Evolutionary conservation across 2,888 invertebrate genomes (phyloP).

Genomic region (Caradrina kadenii): DNA sequence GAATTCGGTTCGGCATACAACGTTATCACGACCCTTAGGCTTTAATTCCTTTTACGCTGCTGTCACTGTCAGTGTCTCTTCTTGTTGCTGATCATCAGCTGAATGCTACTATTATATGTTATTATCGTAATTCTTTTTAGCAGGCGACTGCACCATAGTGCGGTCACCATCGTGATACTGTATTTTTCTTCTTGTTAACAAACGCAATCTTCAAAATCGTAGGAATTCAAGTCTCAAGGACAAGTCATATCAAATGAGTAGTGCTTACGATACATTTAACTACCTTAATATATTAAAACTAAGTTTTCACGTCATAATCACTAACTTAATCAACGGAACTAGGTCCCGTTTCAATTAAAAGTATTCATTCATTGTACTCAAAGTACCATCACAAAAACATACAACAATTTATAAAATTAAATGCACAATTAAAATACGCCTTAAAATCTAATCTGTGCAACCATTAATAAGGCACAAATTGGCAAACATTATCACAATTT

Average conservation of each 20-base stretch:
- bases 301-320: conserved; percentile 38
- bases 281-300: conserved; percentile 22
- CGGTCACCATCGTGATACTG: not conserved
- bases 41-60: too few relatives aligned
- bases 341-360: conserved; percentile 75
- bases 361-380: conserved; percentile 77
- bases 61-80: too few relatives aligned
- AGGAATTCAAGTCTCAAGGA: not conserved
- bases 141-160: too few relatives aligned
- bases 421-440: conserved; percentile 69
- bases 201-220: not conserved
- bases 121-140: too few relatives aligned
- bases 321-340: conserved; percentile 67
- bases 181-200: not conserved
- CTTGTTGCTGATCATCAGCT: too few relatives aligned
- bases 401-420: conserved; percentile 54
- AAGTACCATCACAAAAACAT: conserved; percentile 79
- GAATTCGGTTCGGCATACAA: too few relatives aligned
- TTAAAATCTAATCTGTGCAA: conserved; percentile 54
- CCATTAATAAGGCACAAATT: conserved; percentile 53
- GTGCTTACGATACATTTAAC: conserved; percentile 23
- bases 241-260: conserved; percentile 55
- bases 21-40: too few relatives aligned
- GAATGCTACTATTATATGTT: too few relatives aligned
- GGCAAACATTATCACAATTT: conserved; percentile 55